Evolutionary conservation across 2,888 invertebrate species (phyloP).

Genomic region (Tachystola acroxantha): DNA sequence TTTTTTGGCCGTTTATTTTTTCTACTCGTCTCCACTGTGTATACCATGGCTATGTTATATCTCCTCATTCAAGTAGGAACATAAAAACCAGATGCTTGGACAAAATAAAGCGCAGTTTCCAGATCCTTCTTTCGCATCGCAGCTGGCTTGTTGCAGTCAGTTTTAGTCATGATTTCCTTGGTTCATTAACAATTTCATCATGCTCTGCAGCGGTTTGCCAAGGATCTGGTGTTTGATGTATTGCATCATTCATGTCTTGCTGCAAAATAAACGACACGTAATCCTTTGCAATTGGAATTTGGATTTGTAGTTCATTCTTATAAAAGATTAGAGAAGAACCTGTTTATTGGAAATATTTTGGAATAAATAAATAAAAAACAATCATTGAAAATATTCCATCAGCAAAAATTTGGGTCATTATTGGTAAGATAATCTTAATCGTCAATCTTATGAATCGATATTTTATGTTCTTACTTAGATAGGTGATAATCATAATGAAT

Average conservation of each 20-base stretch:
- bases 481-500: no score
- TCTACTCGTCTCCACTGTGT: constrained; percentile 30
- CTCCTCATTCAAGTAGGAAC: constrained; percentile 10
- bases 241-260: constrained; percentile 3
- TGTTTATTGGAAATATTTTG: no score
- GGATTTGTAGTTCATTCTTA: no score
- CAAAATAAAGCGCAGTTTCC: background rate
- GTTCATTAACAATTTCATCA: background rate
- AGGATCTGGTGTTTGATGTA: background rate
- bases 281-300: background rate
- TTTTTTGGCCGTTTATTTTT: constrained; percentile 62
- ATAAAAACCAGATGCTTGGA: constrained; percentile 13
- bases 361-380: no score
- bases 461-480: no score
- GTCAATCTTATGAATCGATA: background rate
- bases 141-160: background rate
- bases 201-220: background rate
- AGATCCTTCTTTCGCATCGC: no score
- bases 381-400: background rate
- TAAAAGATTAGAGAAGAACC: no score
- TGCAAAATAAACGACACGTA: background rate
- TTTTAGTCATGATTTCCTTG: background rate
- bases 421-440: background rate
- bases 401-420: background rate
- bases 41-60: constrained; percentile 15